A percentile compares a stretch with the other conserved stretches of the same genome.
Conservation (phyloP, 92 coral and sea anemone species). For the Chrysogorgia sp. region DNA sequence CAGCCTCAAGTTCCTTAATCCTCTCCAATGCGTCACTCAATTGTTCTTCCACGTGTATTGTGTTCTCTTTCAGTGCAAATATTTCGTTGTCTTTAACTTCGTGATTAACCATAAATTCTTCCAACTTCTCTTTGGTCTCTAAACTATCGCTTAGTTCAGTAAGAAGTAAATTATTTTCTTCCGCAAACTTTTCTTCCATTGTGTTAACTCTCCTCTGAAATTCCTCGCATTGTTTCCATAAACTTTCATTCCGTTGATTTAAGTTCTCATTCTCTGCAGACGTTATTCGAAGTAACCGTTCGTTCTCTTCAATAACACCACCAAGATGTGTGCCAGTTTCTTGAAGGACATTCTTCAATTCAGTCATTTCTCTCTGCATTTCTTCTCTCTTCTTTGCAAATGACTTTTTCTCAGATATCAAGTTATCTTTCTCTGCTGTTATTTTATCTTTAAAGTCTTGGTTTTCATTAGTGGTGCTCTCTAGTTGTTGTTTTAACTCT, state of each 20-base stretch:
- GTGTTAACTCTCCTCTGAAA: background rate
- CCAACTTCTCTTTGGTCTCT: slow-evolving; percentile 23
- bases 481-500: slow-evolving; percentile 3
- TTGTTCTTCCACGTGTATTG: slow-evolving; percentile 18
- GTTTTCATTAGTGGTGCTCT: slow-evolving; percentile 65
- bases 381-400: slow-evolving; percentile 65
- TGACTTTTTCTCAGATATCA: slow-evolving; percentile 69
- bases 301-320: slow-evolving; percentile 60
- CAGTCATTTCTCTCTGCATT: slow-evolving; percentile 60
- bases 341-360: slow-evolving; percentile 60
- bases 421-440: slow-evolving; percentile 53
- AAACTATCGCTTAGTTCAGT: slow-evolving; percentile 33
- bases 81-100: slow-evolving; percentile 36
- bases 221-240: slow-evolving; percentile 1
- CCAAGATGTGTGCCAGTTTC: background rate
- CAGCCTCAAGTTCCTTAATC: background rate
- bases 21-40: background rate
- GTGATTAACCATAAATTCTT: background rate
- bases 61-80: slow-evolving; percentile 25
- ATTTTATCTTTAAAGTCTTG: slow-evolving; percentile 51
- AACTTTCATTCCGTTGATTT: background rate
- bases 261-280: slow-evolving; percentile 61
- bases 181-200: slow-evolving; percentile 21
- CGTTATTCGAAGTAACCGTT: slow-evolving; percentile 60
- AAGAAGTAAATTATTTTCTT: slow-evolving; percentile 36